Percentiles rank a stretch among this genome's conserved stretches.
Conservation (phyloP, 2,888 invertebrate genomes). For the Drosophila nr. medialis region DNA sequence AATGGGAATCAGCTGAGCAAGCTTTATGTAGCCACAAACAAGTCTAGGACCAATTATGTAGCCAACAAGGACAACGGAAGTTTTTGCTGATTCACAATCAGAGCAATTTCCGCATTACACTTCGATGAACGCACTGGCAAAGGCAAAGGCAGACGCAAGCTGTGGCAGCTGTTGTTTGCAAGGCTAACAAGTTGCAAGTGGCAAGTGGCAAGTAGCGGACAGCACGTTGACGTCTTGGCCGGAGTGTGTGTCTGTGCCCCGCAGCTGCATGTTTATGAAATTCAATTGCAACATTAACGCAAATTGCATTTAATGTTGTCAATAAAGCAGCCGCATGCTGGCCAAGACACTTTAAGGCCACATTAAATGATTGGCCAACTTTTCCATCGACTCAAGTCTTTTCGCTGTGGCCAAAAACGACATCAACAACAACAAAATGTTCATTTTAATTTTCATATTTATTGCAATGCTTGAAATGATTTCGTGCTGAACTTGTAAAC, state of each 20-base stretch:
- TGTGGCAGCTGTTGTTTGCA: conserved; percentile 38
- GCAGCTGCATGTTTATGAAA: conserved; percentile 44
- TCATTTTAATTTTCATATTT: conserved; percentile 7
- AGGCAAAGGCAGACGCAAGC: conserved; percentile 5
- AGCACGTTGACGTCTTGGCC: conserved; percentile 26
- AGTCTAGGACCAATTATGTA: conserved; percentile 32
- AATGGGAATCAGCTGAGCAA: conserved; percentile 21
- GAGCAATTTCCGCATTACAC: conserved; percentile 38
- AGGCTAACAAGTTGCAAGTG: conserved; percentile 29
- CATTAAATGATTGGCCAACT: conserved; percentile 31
- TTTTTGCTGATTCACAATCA: conserved; percentile 42
- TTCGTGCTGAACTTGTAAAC: conserved; percentile 36
- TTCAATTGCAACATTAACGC: conserved; percentile 60
- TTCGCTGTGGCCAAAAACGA: too few species aligned
- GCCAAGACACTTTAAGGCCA: conserved; percentile 18
- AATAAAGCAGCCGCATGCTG: conserved; percentile 11
- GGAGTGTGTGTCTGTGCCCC: background rate
- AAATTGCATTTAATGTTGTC: conserved; percentile 60
- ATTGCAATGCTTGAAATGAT: conserved; percentile 12
- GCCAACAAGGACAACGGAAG: conserved; percentile 32
- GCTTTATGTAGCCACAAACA: conserved; percentile 8
- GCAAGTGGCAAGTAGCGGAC: conserved; percentile 9
- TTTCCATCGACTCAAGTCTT: conserved; percentile 7
- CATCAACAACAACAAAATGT: background rate
- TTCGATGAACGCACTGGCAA: conserved; percentile 22